Conservation (phyloP, 2,888 invertebrate genomes). For the Tenthredo distinguenda region DNA sequence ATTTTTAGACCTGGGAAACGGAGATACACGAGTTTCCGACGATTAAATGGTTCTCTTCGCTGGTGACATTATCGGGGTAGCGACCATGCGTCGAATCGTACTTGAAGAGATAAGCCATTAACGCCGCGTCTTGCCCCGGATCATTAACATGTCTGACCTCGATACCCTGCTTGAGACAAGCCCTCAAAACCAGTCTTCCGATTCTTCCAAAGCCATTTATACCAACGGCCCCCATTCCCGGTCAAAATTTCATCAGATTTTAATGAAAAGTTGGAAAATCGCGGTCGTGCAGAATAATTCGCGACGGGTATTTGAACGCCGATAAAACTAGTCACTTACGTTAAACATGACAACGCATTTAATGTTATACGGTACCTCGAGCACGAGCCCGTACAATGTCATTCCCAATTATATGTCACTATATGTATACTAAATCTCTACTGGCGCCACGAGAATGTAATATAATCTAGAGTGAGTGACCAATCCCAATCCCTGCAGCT, state of each 20-base stretch:
- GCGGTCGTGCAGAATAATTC: background rate
- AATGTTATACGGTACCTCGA: background rate
- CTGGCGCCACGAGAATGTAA: constrained; percentile 32
- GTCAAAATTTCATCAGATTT: background rate
- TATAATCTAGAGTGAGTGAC: background rate
- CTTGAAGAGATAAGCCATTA: constrained; percentile 91
- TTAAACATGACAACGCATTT: background rate
- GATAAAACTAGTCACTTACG: background rate
- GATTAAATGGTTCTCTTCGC: constrained; percentile 37
- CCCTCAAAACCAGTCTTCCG: constrained; percentile 17
- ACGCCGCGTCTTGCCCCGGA: constrained; percentile 87
- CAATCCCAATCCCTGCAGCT: background rate
- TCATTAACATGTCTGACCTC: constrained; percentile 82
- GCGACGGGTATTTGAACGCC: background rate
- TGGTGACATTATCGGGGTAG: constrained; percentile 79
- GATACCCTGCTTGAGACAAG: constrained; percentile 21
- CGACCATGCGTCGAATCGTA: constrained; percentile 91
- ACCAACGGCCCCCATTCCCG: background rate
- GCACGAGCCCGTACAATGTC: background rate
- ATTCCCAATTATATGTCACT: constrained; percentile 16
- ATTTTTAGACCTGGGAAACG: constrained; percentile 26
- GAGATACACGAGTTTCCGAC: constrained; percentile 8
- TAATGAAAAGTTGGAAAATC: background rate
- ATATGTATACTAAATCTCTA: background rate
- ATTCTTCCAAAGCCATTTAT: constrained; percentile 38